Percentiles rank a stretch among this genome's conserved stretches.
These are phyloP conservation scores for Pontoporia blainvillei DNA, from an alignment of 2,113 vertebrate species.

Conservation along the genomic window DNA sequence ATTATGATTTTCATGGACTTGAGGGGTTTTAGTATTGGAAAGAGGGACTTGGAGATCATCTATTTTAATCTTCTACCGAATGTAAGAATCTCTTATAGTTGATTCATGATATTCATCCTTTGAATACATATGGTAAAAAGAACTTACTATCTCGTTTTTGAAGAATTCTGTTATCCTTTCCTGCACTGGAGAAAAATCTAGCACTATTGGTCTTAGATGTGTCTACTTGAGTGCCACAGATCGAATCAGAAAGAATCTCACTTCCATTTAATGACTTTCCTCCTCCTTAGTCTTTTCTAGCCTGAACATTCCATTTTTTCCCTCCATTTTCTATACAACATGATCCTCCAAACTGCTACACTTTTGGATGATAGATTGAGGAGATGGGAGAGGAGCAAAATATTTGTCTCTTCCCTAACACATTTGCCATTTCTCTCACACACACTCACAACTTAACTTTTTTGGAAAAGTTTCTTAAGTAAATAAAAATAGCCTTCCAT, in stretches of 20 bases:
- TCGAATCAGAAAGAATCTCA: neutral
- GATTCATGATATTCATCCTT: neutral
- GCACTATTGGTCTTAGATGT: neutral
- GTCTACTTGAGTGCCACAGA: neutral
- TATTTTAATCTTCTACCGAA: neutral
- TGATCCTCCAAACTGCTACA: neutral
- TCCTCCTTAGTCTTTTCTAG: neutral
- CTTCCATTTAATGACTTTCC: neutral
- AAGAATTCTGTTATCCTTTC: neutral
- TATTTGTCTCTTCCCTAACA: neutral
- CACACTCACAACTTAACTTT: no score
- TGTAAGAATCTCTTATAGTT: conserved; percentile 12
- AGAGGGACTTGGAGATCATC: neutral
- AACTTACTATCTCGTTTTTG: neutral
- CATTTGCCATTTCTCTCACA: neutral
- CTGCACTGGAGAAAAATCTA: neutral
- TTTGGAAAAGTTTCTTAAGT: neutral
- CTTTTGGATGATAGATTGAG: neutral
- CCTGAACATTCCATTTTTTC: neutral
- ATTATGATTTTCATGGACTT: conserved; percentile 18
- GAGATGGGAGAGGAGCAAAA: neutral
- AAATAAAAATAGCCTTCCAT: neutral
- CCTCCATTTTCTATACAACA: neutral
- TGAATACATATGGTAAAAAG: neutral
- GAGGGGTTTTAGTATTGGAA: neutral